Evolutionary conservation across 2,888 invertebrate species (phyloP).

Genomic region (Bellardia bayeri): DNA sequence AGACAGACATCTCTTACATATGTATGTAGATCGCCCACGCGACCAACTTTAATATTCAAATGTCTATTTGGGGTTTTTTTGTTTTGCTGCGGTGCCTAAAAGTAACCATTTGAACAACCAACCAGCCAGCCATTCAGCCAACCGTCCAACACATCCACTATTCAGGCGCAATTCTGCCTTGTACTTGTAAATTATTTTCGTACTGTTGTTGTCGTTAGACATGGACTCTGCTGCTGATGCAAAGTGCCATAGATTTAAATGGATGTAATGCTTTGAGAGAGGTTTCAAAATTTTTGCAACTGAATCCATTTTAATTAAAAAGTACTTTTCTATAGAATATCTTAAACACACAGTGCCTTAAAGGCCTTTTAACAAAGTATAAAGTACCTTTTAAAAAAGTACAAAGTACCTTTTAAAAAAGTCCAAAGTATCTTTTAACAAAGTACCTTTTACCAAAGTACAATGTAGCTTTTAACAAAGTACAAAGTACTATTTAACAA

Average conservation of each 20-base stretch:
- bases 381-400: too few species aligned
- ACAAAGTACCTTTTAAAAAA: too few species aligned
- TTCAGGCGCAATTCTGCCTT: slow-evolving; percentile 53
- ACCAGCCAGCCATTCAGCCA: slow-evolving; percentile 21
- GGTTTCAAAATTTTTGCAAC: too few species aligned
- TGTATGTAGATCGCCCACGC: slow-evolving; percentile 71
- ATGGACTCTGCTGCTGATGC: not conserved
- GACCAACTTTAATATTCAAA: slow-evolving; percentile 65
- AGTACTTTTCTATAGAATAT: too few species aligned
- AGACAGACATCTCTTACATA: slow-evolving; percentile 46
- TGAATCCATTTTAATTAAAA: too few species aligned
- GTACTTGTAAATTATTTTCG: slow-evolving; percentile 45
- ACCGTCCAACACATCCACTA: slow-evolving; percentile 22
- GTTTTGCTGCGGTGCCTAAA: slow-evolving; percentile 27
- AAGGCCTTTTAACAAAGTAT: too few species aligned
- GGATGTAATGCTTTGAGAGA: not conserved
- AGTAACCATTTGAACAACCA: slow-evolving; percentile 45
- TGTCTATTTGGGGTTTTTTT: slow-evolving; percentile 31
- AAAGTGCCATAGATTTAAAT: not conserved
- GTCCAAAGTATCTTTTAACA: too few species aligned
- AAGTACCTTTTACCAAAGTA: not conserved
- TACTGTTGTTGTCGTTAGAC: not conserved
- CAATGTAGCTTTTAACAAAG: too few species aligned
- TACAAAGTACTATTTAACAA: too few species aligned
- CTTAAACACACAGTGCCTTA: too few species aligned